phyloP scores from a whole-genome alignment of 2,888 invertebrate species.

The Coleophora flavipennella region DNA sequence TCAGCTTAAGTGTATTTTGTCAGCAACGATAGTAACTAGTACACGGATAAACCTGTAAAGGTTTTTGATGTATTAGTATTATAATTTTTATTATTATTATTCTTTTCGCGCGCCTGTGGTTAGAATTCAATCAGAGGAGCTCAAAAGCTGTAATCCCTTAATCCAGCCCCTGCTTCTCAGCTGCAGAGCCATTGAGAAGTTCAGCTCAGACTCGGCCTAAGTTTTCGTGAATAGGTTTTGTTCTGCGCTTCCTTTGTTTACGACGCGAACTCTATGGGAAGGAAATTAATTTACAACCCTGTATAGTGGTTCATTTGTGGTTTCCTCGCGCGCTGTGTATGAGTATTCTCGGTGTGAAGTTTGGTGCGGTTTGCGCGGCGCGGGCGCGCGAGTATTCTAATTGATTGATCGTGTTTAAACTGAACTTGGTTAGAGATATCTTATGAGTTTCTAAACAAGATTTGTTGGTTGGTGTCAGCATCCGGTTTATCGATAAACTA shows the following conservation, averaged over 20 bases:
- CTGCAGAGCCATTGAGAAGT: conserved; percentile 8
- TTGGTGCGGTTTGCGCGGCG: neutral
- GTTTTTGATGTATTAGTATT: too few relatives aligned
- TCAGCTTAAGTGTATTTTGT: too few relatives aligned
- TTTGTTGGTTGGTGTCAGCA: too few relatives aligned
- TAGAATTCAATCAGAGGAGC: neutral
- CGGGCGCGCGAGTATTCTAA: neutral
- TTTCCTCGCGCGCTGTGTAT: neutral
- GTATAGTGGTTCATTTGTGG: neutral
- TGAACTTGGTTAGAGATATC: too few relatives aligned
- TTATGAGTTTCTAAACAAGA: too few relatives aligned
- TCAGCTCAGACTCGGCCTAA: conserved; percentile 7
- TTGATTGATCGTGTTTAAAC: too few relatives aligned
- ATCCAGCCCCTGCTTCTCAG: neutral
- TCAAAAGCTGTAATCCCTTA: neutral
- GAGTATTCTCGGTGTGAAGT: neutral
- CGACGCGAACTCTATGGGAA: conserved; percentile 4
- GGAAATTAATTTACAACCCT: conserved; percentile 10
- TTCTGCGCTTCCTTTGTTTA: conserved; percentile 9
- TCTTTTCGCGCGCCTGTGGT: neutral
- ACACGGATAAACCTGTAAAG: too few relatives aligned
- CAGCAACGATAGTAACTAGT: too few relatives aligned
- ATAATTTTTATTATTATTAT: too few relatives aligned
- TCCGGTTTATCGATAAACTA: too few relatives aligned
- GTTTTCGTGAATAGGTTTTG: conserved; percentile 11